Percentiles rank a stretch among this genome's conserved stretches.
Conservation (phyloP, 2,888 invertebrate genomes). For the Meghimatium bilineatum region DNA sequence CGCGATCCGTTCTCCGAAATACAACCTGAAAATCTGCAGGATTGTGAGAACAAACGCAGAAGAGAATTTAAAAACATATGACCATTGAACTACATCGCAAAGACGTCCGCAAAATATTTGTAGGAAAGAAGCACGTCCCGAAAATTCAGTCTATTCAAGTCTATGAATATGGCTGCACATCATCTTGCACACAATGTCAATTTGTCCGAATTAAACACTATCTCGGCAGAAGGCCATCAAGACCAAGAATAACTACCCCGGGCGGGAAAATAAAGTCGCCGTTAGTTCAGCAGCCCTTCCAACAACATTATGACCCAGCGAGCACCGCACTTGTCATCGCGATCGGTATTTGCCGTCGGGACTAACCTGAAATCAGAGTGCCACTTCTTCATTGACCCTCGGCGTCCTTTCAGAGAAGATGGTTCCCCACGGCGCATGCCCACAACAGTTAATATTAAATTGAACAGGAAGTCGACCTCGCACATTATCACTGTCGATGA, state of each 20-base stretch:
- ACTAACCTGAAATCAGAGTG: conserved; percentile 12
- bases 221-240: not conserved
- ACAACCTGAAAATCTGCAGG: no score
- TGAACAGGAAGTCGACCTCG: conserved; percentile 45
- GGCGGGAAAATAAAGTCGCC: not conserved
- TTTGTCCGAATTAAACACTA: not conserved
- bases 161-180: no score
- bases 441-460: conserved; percentile 47
- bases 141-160: no score
- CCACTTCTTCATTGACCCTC: conserved; percentile 33
- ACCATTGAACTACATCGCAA: no score
- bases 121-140: no score
- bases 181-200: no score
- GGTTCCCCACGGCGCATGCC: conserved; percentile 41
- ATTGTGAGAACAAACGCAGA: no score
- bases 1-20: no score
- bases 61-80: no score
- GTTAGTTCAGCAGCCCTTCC: not conserved
- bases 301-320: conserved; percentile 12
- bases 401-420: conserved; percentile 40
- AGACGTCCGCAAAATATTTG: no score
- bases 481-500: conserved; percentile 22
- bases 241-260: not conserved
- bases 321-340: conserved; percentile 3
- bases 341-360: conserved; percentile 30